Base-by-base conservation (phyloP, 2,888 invertebrate genomes). In the Stramonita haemastoma region DNA sequence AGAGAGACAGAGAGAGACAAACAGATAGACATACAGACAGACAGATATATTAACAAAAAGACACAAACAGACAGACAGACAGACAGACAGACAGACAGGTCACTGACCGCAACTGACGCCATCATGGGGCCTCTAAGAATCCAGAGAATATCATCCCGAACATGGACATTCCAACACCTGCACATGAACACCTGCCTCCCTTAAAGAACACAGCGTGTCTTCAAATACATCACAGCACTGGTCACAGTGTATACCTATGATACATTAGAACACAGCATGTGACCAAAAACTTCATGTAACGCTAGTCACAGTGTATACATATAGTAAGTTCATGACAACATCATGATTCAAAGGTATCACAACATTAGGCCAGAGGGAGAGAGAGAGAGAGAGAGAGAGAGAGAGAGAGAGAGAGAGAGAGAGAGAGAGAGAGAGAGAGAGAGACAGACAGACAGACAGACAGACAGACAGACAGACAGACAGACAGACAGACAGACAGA, bases 141-240 rank as follows among this genome's bases (percentile, higher is more conserved):
- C 91, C 91, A 91, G 83, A 88, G 91, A 46, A 91, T 81, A 1
- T 86, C 83, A 6, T 70, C 70, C 26, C 86, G 36, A 19, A 73
- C 32, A 66, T 91, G 90, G 0, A 92, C 91, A 66, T 92, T 92
- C 92, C 92, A 92, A 73, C 92, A 92, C 56, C 92, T 92, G 90
- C 57, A 57, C 32, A 46, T 46, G 46, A 46, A 46, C 46, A 8
- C 46, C 46, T n/a, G n/a, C n/a, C n/a, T n/a, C 2, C 46, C 46
- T 46, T 46, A 46, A 2, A 46, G 8, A 46, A 46, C 8, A 46
- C 46, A 46, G 46, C 46, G 8, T 46, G 46, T 46, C 2, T 46
- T 46, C 46, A 8, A 46, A 46, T 5, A 46, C 46, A 46, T 2
- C 46, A 8, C 8, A 46, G 46, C 46, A 46, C 8, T 46, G 8